Percentiles rank a stretch among this genome's conserved stretches.
Evolutionary conservation across 2,113 vertebrate species (phyloP).

Genomic region (Oophaga pumilio): DNA sequence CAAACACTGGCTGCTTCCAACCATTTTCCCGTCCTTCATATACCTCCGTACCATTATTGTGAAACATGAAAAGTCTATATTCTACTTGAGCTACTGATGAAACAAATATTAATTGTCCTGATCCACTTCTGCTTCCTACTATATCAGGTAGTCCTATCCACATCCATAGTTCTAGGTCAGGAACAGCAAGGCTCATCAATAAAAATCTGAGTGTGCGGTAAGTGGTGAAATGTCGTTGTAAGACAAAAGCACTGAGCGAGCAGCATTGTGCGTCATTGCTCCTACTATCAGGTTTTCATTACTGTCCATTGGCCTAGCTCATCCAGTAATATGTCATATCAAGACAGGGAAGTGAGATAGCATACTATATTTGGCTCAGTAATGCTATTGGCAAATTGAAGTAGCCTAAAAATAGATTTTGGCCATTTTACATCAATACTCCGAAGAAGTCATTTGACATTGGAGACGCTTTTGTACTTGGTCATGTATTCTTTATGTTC

Average conservation of each 20-base stretch:
- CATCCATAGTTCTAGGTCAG: too few species aligned
- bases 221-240: neutral
- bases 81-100: neutral
- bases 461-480: neutral
- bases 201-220: neutral
- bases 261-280: neutral
- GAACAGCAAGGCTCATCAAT: neutral
- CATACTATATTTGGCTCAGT: constrained; percentile 20
- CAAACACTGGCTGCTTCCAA: neutral
- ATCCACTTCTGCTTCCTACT: neutral
- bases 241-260: neutral
- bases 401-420: constrained; percentile 21
- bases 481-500: neutral
- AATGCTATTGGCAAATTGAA: constrained; percentile 27
- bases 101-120: neutral
- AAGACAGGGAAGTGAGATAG: constrained; percentile 10
- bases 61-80: neutral
- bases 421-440: constrained; percentile 17
- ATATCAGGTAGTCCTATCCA: neutral
- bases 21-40: neutral
- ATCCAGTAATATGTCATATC: constrained; percentile 11
- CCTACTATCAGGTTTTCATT: neutral
- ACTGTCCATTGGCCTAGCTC: neutral
- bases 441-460: constrained; percentile 1
- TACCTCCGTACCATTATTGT: neutral